A percentile compares a stretch with the other conserved stretches of the same genome.
phyloP scores from a whole-genome alignment of 2,888 invertebrate genomes.

The Metallyticus violacea region DNA sequence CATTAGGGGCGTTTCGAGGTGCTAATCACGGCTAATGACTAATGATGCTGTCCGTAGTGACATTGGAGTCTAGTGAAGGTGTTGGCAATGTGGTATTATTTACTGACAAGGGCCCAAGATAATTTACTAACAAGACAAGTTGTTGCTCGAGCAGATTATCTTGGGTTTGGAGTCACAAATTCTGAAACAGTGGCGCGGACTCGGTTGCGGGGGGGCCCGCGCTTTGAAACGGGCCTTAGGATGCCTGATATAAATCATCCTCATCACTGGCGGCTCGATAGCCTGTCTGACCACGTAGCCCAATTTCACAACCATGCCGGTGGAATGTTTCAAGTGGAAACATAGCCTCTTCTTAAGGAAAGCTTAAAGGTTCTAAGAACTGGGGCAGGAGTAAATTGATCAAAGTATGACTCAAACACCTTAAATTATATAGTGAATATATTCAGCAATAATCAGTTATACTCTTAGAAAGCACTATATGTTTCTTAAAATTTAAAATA shows the following conservation, averaged over 20 bases:
- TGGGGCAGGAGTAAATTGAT: too few relatives aligned
- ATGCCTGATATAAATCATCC: not conserved
- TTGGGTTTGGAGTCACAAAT: not conserved
- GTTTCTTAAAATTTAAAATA: too few relatives aligned
- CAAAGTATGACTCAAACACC: too few relatives aligned
- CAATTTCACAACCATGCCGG: too few relatives aligned
- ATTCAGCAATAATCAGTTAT: too few relatives aligned
- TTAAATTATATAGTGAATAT: too few relatives aligned
- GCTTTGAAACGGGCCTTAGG: not conserved
- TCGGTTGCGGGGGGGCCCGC: too few relatives aligned
- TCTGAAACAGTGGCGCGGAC: not conserved
- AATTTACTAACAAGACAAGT: not conserved
- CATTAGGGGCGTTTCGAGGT: not conserved
- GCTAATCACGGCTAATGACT: slow-evolving; percentile 7
- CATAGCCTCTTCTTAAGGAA: too few relatives aligned
- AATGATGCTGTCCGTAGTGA: slow-evolving; percentile 13
- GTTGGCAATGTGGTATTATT: not conserved
- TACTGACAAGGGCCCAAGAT: not conserved
- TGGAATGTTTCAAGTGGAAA: too few relatives aligned
- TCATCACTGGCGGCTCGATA: not conserved
- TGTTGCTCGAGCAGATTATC: not conserved
- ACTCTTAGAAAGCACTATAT: too few relatives aligned
- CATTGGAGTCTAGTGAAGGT: not conserved
- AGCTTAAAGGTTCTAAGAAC: too few relatives aligned
- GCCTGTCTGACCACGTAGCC: too few relatives aligned